Evolutionary conservation across 2,113 vertebrate genomes (phyloP), one percentile per base, ranked within the genome.

Genomic region (Phrynocephalus versicolor): DNA sequence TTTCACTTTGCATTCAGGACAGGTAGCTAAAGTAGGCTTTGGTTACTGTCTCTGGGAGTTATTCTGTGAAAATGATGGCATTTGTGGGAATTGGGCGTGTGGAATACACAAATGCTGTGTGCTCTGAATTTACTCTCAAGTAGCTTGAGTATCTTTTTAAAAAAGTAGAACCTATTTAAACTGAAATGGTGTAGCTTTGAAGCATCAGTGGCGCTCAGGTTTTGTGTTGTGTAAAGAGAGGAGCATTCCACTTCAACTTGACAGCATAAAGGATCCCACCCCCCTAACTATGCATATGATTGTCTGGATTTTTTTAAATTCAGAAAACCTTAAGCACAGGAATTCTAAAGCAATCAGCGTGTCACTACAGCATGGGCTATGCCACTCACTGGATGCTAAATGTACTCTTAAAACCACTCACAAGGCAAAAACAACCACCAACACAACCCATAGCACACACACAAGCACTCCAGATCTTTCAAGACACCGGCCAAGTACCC

Each of bases 281-380:
- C 10, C 10, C 10, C 10, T 6, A 51, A 51, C 45, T 51, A 51
- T 51, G 10, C 45, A 51, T 51, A 37, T 37, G 35, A 13, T 75
- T 25, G 39, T 9, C 14, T 6, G 71, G n/a, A 1, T 70, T 35
- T 3, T 19, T 4, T 35, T 90, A 89, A 93, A 81, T 84, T 89
- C 75, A 90, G 84, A 91, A 71, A 25, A 87, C 70, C 27, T 18
- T 84, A 84, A 65, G 37, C 60, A 69, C 41, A 84, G 80, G 84
- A 89, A 94, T 90, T 93, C 92, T 78, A 84, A 95, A 92, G 90
- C 89, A 84, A 91, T 92, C 90, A 93, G 90, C 88, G 89, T 94
- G 91, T 94, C 91, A 93, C 92, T 90, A 88, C 76, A 37, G 45
- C 73, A 88, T 87, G 84, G 88, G 88, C 89, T 92, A 87, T 80